Evolutionary conservation across 1,140 invertebrate genomes (phyloP).

Genomic region (Phymastichus coffea): DNA sequence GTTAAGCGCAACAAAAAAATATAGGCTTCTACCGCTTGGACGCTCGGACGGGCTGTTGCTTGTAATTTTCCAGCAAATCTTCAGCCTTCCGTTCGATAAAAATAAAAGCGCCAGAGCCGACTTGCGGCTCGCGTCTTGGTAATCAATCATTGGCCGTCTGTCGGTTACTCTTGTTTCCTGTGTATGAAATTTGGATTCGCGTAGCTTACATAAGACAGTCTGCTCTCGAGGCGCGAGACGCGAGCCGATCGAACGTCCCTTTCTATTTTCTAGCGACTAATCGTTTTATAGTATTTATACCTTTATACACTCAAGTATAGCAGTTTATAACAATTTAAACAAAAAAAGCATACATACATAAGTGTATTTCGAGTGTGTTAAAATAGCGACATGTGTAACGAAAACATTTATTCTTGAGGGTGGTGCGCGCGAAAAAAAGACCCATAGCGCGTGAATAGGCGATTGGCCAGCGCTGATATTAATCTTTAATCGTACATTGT

Average conservation of each 20-base stretch:
- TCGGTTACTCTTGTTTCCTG: background rate
- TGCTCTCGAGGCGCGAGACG: background rate
- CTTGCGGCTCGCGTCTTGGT: background rate
- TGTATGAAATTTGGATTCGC: background rate
- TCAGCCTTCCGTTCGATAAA: conserved; percentile 14
- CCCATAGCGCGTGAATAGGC: no score
- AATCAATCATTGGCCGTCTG: background rate
- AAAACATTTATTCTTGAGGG: conserved; percentile 3
- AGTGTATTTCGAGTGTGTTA: conserved; percentile 34
- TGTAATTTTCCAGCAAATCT: conserved; percentile 25
- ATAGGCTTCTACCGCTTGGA: conserved; percentile 43
- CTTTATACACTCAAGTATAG: conserved; percentile 36
- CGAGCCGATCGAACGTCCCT: conserved; percentile 5
- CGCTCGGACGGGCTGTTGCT: conserved; percentile 36
- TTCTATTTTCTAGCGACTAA: conserved; percentile 32
- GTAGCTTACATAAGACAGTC: background rate
- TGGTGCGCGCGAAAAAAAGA: background rate
- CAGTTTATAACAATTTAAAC: conserved; percentile 16
- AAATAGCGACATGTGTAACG: conserved; percentile 12
- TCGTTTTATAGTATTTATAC: conserved; percentile 42
- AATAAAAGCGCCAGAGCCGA: conserved; percentile 6
- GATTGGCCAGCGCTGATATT: no score
- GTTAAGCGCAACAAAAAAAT: no score
- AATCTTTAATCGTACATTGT: no score
- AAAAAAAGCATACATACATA: conserved; percentile 2